A percentile compares a stretch with the other conserved stretches of the same genome.
These are phyloP conservation scores for Pipa parva DNA, from an alignment of 2,113 vertebrate species.

Conservation along the genomic window DNA sequence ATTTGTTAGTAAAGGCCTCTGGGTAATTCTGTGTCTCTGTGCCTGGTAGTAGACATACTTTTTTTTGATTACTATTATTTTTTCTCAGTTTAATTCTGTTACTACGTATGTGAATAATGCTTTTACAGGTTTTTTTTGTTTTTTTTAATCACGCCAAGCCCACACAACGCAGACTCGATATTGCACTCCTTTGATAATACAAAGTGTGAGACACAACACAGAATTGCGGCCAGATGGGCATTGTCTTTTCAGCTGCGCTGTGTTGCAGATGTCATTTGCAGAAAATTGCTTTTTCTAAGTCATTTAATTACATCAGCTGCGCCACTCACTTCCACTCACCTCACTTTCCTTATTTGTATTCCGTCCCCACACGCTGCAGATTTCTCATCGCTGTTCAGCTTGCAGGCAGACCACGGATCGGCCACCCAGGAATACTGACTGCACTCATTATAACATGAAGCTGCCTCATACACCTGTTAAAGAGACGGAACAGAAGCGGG, in stretches of 20 bases:
- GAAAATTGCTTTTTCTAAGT: not conserved
- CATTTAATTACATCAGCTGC: not conserved
- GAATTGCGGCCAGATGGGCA: not conserved
- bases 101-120: too few relatives aligned
- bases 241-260: not conserved
- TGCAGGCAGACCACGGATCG: slow-evolving; percentile 89
- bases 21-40: too few relatives aligned
- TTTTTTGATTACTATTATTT: too few relatives aligned
- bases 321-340: slow-evolving; percentile 64
- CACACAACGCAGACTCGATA: too few relatives aligned
- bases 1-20: too few relatives aligned
- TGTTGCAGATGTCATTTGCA: not conserved
- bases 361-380: slow-evolving; percentile 83
- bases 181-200: too few relatives aligned
- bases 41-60: too few relatives aligned
- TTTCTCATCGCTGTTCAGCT: slow-evolving; percentile 78
- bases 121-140: too few relatives aligned
- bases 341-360: slow-evolving; percentile 85
- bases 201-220: too few relatives aligned
- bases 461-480: slow-evolving; percentile 86
- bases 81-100: too few relatives aligned
- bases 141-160: too few relatives aligned
- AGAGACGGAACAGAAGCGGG: slow-evolving; percentile 32
- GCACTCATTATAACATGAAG: slow-evolving; percentile 82
- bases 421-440: slow-evolving; percentile 78